A percentile compares a stretch with the other conserved stretches of the same genome.
phyloP scores from a whole-genome alignment of 2,113 vertebrate species.

The Globicephala melas region DNA sequence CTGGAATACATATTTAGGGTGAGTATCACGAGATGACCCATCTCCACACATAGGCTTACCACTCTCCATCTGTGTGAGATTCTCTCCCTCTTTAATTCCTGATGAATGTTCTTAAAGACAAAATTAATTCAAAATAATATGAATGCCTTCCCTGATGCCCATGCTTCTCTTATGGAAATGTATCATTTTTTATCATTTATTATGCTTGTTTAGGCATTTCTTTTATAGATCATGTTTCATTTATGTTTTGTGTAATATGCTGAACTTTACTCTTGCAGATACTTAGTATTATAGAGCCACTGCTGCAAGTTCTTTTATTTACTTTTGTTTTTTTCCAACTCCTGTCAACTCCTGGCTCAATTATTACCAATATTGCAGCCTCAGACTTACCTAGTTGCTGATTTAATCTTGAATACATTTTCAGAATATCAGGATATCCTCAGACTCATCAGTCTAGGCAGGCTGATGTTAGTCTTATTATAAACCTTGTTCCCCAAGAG shows the following conservation, averaged over 20 bases:
- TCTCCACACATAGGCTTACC: neutral
- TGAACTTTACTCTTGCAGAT: neutral
- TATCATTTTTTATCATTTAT: neutral
- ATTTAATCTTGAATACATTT: conserved; percentile 21
- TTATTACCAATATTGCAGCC: neutral
- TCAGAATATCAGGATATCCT: neutral
- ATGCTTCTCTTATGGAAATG: neutral
- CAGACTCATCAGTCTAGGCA: neutral
- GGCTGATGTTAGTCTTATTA: neutral
- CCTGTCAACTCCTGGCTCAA: neutral
- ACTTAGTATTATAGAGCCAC: neutral
- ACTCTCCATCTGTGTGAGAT: neutral
- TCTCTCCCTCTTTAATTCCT: neutral
- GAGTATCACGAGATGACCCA: neutral
- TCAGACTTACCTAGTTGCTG: neutral
- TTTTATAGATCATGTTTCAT: neutral
- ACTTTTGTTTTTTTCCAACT: neutral
- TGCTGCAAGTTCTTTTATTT: neutral
- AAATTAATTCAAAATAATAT: neutral
- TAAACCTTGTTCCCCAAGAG: neutral
- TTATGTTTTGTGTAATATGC: neutral
- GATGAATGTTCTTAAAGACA: neutral
- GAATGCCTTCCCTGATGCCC: neutral
- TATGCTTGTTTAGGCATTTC: neutral
- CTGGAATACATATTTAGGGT: neutral